A percentile compares a stretch with the other conserved stretches of the same genome.
Conservation (phyloP, 2,113 vertebrate species). For the Pedionomus torquatus region DNA sequence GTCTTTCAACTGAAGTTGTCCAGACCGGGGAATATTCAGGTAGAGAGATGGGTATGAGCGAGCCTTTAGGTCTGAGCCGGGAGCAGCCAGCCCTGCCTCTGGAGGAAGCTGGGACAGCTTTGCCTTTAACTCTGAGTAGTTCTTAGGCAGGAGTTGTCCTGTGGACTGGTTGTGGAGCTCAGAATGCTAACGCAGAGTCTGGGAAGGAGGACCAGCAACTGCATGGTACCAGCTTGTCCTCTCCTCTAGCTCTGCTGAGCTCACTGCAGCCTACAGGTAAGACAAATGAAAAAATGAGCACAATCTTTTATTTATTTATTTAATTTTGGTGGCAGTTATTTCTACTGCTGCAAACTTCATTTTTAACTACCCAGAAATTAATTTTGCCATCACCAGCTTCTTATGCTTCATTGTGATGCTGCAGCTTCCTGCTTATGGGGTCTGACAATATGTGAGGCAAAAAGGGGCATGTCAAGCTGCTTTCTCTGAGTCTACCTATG, state of each 20-base stretch:
- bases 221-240: not conserved
- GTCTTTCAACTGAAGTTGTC: not conserved
- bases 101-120: not conserved
- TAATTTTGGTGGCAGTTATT: not conserved
- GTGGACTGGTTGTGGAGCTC: not conserved
- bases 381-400: not conserved
- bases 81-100: not conserved
- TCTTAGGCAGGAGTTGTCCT: not conserved
- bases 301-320: too few relatives aligned
- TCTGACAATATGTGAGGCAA: not conserved
- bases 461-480: not conserved
- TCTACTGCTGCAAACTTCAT: not conserved
- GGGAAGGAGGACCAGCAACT: not conserved
- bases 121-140: not conserved
- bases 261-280: not conserved
- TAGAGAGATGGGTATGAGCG: not conserved
- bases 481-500: not conserved
- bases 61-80: not conserved
- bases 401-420: not conserved
- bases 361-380: not conserved
- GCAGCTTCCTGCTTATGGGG: not conserved
- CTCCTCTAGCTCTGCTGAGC: not conserved
- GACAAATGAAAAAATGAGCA: not conserved
- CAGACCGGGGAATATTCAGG: not conserved
- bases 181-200: not conserved